A percentile compares a stretch with the other conserved stretches of the same genome.
These are phyloP conservation scores for Sesamia nonagrioides DNA, from an alignment of 1,140 invertebrate species.

Conservation along the genomic window DNA sequence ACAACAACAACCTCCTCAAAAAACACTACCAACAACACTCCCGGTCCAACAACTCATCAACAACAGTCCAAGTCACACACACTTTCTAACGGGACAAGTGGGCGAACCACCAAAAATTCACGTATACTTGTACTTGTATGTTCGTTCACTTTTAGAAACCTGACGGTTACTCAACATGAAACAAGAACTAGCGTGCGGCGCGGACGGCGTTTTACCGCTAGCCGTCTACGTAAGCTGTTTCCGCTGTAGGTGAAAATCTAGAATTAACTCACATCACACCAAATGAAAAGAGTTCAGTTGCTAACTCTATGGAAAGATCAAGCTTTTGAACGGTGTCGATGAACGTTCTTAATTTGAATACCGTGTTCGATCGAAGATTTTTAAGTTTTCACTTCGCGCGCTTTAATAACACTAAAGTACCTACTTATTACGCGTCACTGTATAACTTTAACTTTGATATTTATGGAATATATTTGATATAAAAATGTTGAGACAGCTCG, in stretches of 20 bases:
- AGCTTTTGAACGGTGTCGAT: slow-evolving; percentile 63
- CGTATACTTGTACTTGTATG: slow-evolving; percentile 63
- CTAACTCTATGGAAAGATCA: slow-evolving; percentile 55
- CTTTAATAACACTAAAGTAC: slow-evolving; percentile 48
- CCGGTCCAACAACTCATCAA: slow-evolving; percentile 55
- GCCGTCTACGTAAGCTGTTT: slow-evolving; percentile 83
- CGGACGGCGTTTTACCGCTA: slow-evolving; percentile 83
- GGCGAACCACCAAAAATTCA: slow-evolving; percentile 66
- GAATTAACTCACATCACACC: slow-evolving; percentile 81
- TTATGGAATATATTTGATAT: slow-evolving; percentile 61
- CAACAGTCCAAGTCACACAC: slow-evolving; percentile 61
- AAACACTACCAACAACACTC: slow-evolving; percentile 53
- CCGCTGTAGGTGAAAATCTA: slow-evolving; percentile 83
- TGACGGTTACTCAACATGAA: slow-evolving; percentile 78
- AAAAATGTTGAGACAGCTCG: slow-evolving; percentile 58
- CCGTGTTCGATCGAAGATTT: slow-evolving; percentile 21
- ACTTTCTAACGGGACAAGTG: slow-evolving; percentile 70
- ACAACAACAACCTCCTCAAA: slow-evolving; percentile 53
- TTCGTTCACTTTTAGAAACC: slow-evolving; percentile 76
- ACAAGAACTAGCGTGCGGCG: slow-evolving; percentile 77
- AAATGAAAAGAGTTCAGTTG: slow-evolving; percentile 67
- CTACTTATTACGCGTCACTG: slow-evolving; percentile 42
- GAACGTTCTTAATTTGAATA: slow-evolving; percentile 52
- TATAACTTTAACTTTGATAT: slow-evolving; percentile 47
- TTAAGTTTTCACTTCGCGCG: slow-evolving; percentile 54